A percentile compares a stretch with the other conserved stretches of the same genome.
Conservation (phyloP, 2,888 invertebrate species). For the Acholoe squamosa region DNA sequence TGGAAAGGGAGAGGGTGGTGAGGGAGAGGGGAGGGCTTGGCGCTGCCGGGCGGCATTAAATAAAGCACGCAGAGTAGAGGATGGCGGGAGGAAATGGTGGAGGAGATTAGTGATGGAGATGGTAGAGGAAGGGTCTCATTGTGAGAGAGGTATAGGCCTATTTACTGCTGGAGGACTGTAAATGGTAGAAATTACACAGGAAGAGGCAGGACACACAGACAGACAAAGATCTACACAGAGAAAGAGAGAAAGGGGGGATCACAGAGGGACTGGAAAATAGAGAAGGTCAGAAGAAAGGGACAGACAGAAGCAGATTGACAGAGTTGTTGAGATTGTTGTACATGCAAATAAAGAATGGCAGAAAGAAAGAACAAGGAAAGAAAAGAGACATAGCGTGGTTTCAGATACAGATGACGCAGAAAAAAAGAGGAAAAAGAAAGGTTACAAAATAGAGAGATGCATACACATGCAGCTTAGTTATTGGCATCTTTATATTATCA, state of each 20-base stretch:
- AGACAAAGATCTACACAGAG: background rate
- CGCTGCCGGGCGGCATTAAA: background rate
- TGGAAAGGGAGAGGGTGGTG: background rate
- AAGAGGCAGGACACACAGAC: background rate
- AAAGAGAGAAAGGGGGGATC: background rate
- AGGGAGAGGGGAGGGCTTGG: background rate
- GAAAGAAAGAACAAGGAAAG: background rate
- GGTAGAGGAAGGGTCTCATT: background rate
- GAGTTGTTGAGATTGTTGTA: no score
- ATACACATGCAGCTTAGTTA: no score
- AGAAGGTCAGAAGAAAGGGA: no score
- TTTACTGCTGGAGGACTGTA: no score
- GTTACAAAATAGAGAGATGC: background rate
- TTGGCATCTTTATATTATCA: no score
- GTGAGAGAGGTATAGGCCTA: no score
- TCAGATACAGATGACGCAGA: background rate
- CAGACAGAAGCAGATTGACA: background rate
- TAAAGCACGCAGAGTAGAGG: background rate
- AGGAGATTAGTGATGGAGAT: background rate
- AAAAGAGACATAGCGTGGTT: background rate
- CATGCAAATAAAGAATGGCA: background rate
- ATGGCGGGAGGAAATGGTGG: background rate
- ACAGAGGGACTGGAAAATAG: no score
- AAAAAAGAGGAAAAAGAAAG: background rate
- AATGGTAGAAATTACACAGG: no score